Conservation (phyloP, 2,113 vertebrate genomes). For the Nannospalax galili region DNA sequence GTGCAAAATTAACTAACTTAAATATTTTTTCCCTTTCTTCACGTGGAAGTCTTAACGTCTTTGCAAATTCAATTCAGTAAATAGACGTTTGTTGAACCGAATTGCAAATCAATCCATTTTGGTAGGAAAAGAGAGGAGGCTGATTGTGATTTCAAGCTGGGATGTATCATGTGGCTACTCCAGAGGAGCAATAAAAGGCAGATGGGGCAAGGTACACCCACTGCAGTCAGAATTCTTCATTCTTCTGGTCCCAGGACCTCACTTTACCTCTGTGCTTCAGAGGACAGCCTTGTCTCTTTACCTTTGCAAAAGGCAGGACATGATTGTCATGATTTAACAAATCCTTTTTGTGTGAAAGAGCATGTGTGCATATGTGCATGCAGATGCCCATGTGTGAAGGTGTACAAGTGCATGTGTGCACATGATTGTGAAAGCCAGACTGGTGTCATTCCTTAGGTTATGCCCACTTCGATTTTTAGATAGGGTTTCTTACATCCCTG, state of each 20-base stretch:
- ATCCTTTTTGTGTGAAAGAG: not conserved
- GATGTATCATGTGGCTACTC: not conserved
- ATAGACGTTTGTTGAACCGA: slow-evolving; percentile 47
- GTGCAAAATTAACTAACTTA: slow-evolving; percentile 39
- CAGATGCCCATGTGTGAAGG: not conserved
- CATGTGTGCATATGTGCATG: too few species aligned
- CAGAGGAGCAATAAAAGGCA: not conserved
- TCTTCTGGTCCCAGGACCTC: not conserved
- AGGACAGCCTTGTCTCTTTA: not conserved
- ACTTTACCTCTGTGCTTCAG: not conserved
- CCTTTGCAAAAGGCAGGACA: not conserved
- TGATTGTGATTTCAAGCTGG: not conserved
- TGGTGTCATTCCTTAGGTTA: not conserved
- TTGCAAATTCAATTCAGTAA: slow-evolving; percentile 58
- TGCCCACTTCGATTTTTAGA: not conserved
- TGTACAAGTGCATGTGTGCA: not conserved
- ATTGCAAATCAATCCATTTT: slow-evolving; percentile 37
- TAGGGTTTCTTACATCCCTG: not conserved
- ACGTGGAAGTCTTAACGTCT: not conserved
- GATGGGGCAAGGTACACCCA: too few species aligned
- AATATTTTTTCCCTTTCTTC: slow-evolving; percentile 27
- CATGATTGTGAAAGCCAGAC: not conserved
- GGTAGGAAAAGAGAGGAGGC: not conserved
- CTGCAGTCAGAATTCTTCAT: not conserved
- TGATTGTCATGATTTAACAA: not conserved